These are phyloP conservation scores for Colaptes auratus DNA, from an alignment of 2,113 vertebrate genomes.

Conservation along the genomic window DNA sequence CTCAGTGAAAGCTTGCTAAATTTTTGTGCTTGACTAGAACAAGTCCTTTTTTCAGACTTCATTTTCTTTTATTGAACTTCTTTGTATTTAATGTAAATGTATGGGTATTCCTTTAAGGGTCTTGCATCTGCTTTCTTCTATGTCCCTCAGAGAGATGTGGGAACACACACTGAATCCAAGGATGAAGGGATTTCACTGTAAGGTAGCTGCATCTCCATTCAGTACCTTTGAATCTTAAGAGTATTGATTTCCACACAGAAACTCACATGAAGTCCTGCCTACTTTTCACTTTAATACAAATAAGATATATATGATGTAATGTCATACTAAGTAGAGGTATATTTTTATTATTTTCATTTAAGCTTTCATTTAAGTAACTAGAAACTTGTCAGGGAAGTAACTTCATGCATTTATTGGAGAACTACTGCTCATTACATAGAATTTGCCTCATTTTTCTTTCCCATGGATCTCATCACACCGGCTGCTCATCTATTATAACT, in stretches of 20 bases:
- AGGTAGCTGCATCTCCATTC: background rate
- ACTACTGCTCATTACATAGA: background rate
- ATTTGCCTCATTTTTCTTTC: background rate
- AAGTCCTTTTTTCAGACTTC: background rate
- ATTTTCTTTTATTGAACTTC: background rate
- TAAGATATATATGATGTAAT: accelerated
- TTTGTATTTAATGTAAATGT: background rate
- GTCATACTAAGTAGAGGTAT: background rate
- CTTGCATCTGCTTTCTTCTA: background rate
- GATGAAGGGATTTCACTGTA: background rate
- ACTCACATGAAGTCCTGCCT: background rate
- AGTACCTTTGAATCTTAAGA: background rate
- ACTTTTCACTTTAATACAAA: background rate
- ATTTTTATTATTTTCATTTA: background rate
- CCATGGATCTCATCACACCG: background rate
- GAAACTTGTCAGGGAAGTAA: background rate
- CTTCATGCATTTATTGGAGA: background rate
- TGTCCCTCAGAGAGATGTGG: background rate
- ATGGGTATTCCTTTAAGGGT: background rate
- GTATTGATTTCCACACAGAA: background rate
- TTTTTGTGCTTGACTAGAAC: background rate
- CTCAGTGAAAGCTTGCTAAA: background rate
- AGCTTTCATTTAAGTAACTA: background rate
- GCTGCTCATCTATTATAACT: background rate
- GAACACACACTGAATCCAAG: background rate